phyloP scores from a whole-genome alignment of 2,888 invertebrate species.

The Drosophila anceps region DNA sequence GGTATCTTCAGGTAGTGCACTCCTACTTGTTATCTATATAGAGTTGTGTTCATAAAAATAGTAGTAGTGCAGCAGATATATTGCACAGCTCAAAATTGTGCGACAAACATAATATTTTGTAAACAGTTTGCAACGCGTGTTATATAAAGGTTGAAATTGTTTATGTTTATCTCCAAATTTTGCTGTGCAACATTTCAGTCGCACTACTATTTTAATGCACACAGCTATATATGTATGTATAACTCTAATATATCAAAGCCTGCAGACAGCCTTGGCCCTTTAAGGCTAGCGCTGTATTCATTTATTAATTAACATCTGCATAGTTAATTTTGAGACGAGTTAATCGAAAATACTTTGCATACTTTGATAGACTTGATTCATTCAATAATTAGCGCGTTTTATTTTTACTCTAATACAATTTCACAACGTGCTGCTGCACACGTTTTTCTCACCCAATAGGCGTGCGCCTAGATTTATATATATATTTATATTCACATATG shows the following conservation, averaged over 20 bases:
- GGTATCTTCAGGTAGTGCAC: neutral
- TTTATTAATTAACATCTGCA: conserved; percentile 54
- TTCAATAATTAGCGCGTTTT: conserved; percentile 56
- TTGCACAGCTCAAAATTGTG: no score
- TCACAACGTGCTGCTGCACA: conserved; percentile 43
- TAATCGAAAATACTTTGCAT: conserved; percentile 4
- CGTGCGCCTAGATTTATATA: conserved; percentile 45
- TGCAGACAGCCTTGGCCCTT: conserved; percentile 1
- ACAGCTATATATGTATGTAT: neutral
- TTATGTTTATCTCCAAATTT: no score
- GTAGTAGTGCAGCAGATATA: no score
- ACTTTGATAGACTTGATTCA: conserved; percentile 28
- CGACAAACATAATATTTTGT: no score
- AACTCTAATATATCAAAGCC: neutral
- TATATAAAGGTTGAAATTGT: no score
- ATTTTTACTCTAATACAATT: conserved; percentile 42
- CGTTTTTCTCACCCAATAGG: conserved; percentile 64
- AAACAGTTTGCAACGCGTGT: no score
- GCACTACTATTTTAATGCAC: no score
- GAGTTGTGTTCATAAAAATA: no score
- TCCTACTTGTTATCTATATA: neutral
- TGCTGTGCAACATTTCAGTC: no score
- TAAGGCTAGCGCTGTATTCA: conserved; percentile 2
- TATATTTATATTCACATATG: neutral
- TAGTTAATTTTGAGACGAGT: conserved; percentile 12